phyloP scores from a whole-genome alignment of 1,140 invertebrate species.

The Heliconius nattereri region DNA sequence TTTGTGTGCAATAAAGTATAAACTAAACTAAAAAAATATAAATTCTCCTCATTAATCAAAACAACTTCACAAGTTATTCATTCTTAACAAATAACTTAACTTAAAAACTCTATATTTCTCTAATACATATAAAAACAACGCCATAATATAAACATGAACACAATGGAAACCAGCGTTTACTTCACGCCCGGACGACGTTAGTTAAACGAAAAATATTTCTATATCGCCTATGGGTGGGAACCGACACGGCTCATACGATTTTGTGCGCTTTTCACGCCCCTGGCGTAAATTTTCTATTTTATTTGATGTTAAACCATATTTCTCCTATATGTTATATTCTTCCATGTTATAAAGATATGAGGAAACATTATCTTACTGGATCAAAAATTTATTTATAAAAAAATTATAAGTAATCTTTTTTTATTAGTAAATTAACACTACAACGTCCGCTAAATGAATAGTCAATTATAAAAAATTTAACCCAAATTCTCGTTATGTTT shows the following conservation, averaged over 20 bases:
- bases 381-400: background rate
- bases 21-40: no score
- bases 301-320: conserved; percentile 25
- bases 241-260: conserved; percentile 52
- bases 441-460: no score
- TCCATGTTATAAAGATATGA: background rate
- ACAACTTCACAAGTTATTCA: no score
- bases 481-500: no score
- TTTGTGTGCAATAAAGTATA: no score
- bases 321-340: background rate
- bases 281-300: conserved; percentile 33
- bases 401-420: no score
- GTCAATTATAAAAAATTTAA: no score
- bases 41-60: no score
- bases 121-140: background rate
- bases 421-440: no score
- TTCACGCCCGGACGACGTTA: conserved; percentile 50
- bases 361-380: background rate
- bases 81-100: background rate
- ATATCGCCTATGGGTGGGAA: conserved; percentile 54
- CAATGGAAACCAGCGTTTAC: conserved; percentile 34
- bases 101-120: no score
- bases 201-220: conserved; percentile 65
- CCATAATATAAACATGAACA: background rate
- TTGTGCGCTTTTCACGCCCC: conserved; percentile 43